Evolutionary conservation across 2,797 vertebrate species (phyloP).

Genomic region (Danio choprae): DNA sequence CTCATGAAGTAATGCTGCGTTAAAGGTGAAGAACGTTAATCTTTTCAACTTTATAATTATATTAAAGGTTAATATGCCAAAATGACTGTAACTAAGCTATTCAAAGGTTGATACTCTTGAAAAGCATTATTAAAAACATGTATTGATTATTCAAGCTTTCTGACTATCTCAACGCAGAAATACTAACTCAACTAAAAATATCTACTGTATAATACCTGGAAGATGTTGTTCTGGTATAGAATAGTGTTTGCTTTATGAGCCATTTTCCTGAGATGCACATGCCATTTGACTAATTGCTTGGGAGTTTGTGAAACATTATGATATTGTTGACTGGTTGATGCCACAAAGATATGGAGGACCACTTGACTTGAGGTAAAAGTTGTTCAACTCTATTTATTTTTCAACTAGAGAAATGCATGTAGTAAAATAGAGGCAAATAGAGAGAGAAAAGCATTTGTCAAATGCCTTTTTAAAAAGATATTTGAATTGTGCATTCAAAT

Average conservation of each 20-base stretch:
- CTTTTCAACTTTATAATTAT: neutral
- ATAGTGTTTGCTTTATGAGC: constrained; percentile 3
- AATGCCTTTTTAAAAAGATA: too few species aligned
- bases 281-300: neutral
- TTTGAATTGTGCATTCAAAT: too few species aligned
- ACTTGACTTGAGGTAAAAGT: too few species aligned
- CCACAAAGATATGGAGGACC: too few species aligned
- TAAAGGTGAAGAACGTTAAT: constrained; percentile 15
- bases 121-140: neutral
- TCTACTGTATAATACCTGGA: neutral
- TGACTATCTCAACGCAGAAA: neutral
- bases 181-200: neutral
- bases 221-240: neutral
- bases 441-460: too few species aligned
- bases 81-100: neutral
- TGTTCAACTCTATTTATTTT: too few species aligned
- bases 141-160: neutral
- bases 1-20: constrained; percentile 7
- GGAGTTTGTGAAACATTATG: neutral
- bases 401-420: too few species aligned
- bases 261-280: neutral
- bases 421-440: too few species aligned
- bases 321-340: neutral
- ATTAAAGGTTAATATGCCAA: neutral
- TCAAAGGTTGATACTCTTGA: neutral